Evolutionary conservation across 2,888 invertebrate species (phyloP).

Genomic region (Mesopsocus fuscifrons): DNA sequence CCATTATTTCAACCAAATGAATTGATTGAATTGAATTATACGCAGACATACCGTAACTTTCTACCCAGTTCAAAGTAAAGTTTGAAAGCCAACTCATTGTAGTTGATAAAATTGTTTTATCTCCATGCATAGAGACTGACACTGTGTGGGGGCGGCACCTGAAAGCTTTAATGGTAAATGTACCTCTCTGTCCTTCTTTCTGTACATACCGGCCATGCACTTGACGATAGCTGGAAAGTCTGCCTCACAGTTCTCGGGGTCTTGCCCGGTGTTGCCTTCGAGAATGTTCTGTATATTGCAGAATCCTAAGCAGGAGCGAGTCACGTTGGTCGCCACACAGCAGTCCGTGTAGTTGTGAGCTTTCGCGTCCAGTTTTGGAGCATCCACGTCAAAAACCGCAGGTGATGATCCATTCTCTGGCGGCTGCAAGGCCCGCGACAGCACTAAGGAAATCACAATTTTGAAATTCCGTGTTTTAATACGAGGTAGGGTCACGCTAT

Average conservation of each 20-base stretch:
- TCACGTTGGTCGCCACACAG: conserved; percentile 49
- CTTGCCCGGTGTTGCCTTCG: conserved; percentile 56
- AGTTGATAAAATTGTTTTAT: too few species aligned
- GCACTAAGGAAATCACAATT: conserved; percentile 28
- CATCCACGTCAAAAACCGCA: conserved; percentile 4
- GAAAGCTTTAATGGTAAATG: too few species aligned
- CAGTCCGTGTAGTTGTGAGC: conserved; percentile 67
- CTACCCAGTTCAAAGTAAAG: too few species aligned
- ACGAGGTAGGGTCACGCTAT: too few species aligned
- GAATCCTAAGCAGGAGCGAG: conserved; percentile 54
- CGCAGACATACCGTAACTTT: too few species aligned
- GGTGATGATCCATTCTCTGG: conserved; percentile 28
- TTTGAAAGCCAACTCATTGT: too few species aligned
- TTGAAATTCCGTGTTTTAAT: conserved; percentile 12
- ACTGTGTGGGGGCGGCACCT: too few species aligned
- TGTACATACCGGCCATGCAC: conserved; percentile 30
- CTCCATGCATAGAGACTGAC: too few species aligned
- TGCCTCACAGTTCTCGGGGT: conserved; percentile 60
- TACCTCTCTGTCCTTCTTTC: too few species aligned
- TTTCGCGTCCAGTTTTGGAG: conserved; percentile 19
- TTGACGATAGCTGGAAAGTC: conserved; percentile 60
- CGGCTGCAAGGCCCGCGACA: conserved; percentile 40
- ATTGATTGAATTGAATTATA: too few species aligned
- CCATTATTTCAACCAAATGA: too few species aligned
- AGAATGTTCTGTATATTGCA: conserved; percentile 62